Base-by-base conservation (phyloP, 2,888 invertebrate species). In the Dryobotodes eremita region DNA sequence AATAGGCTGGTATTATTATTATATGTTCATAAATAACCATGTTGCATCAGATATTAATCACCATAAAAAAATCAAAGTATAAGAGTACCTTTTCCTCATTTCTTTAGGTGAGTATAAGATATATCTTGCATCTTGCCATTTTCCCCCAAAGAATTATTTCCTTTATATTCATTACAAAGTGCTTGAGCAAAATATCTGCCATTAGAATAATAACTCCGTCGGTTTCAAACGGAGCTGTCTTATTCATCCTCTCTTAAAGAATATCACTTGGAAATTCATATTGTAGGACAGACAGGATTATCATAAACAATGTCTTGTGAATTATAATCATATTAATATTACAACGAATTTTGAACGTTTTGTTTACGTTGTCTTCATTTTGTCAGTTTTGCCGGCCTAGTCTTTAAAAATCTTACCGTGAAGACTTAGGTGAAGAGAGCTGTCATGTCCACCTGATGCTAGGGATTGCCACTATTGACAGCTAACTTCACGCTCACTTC, bases 101-200 rank as follows among this genome's bases (percentile, higher is more conserved):
- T 61, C n/a, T 68, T 61, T 15, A 26, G 50, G 26, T n/a, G 8
- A 55, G n/a, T n/a, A n/a, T 62, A 42, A 55, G 36, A 65, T 66
- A 53, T 46, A 42, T 65, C 6, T 69, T 75, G 48, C 36, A 46
- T 69, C 11, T 61, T 57, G 48, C 55, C 20, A n/a, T 42, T 57
- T 42, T 46, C 50, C 23, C 23, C n/a, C 62, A 57, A 66, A 57
- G 17, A 57, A 66, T 10, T 46, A 26, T 79, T 77, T 69, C 50
- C 31, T 77, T 79, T 74, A 68, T 79, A 74, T 83, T 83, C 71
- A 82, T 83, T 74, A 83, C 65, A 80, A 76, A 80, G 62, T 80
- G 53, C 71, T 84, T 76, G 53, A 62, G 36, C 57, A 80, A 59
- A 80, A 74, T 80, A 84, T 84, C 59, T 53, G 48, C 36, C 65